Percentiles rank a stretch among this genome's conserved stretches.
phyloP scores from a whole-genome alignment of 2,113 vertebrate species.

The Seriola aureovittata region DNA sequence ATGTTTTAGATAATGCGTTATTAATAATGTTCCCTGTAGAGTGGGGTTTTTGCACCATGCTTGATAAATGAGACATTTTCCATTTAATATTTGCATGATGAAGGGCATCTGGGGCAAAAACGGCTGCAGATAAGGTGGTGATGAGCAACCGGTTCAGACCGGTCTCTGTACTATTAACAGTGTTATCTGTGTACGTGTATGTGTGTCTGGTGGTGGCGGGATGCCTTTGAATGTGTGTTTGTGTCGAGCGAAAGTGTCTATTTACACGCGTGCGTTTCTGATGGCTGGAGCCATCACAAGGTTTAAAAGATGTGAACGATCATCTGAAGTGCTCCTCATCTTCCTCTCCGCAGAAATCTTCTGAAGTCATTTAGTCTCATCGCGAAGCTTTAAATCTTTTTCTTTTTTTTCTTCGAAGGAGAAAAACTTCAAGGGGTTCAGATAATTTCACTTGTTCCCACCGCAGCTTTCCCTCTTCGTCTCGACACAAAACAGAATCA shows the following conservation, averaged over 20 bases:
- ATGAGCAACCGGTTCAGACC: constrained; percentile 48
- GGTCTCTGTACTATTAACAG: not conserved
- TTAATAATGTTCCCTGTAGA: constrained; percentile 66
- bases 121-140: constrained; percentile 54
- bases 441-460: constrained; percentile 32
- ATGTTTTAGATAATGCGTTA: constrained; percentile 69
- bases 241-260: not conserved
- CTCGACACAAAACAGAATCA: constrained; percentile 21
- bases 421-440: not conserved
- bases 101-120: constrained; percentile 62
- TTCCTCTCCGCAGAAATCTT: constrained; percentile 24
- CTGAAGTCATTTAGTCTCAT: constrained; percentile 28
- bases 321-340: constrained; percentile 2
- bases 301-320: constrained; percentile 12
- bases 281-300: not conserved
- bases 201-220: not conserved
- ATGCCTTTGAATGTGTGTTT: not conserved
- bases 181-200: not conserved
- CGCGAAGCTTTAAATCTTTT: constrained; percentile 2
- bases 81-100: constrained; percentile 74
- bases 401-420: not conserved
- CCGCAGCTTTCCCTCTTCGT: constrained; percentile 7
- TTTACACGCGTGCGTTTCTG: not conserved
- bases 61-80: constrained; percentile 71
- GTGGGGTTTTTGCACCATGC: constrained; percentile 27